Conservation (phyloP, 1,140 invertebrate species). For the Drosophila bifasciata region DNA sequence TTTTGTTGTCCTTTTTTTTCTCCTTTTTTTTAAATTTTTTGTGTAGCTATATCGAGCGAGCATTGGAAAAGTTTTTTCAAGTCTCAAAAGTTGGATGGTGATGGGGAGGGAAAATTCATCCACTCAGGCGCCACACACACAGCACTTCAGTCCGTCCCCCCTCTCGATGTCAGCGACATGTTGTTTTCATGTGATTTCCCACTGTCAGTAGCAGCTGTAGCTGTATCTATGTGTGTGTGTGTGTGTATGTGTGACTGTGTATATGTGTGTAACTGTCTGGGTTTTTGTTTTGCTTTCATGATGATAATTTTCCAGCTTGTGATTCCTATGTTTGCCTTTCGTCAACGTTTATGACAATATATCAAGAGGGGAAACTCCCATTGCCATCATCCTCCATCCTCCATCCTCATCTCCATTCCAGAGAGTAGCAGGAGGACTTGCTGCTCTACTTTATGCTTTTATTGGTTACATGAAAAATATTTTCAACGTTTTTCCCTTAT, state of each 20-base stretch:
- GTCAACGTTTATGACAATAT: slow-evolving; percentile 78
- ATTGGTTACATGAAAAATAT: slow-evolving; percentile 76
- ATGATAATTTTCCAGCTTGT: slow-evolving; percentile 70
- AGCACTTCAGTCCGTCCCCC: neutral
- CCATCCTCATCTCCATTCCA: slow-evolving; percentile 8
- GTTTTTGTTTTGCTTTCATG: slow-evolving; percentile 50
- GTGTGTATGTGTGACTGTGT: slow-evolving; percentile 11
- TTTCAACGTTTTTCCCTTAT: slow-evolving; percentile 43
- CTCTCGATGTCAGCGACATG: slow-evolving; percentile 68
- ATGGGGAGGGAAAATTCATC: slow-evolving; percentile 15
- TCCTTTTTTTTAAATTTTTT: neutral
- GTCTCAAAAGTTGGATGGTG: slow-evolving; percentile 33
- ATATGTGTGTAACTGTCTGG: slow-evolving; percentile 12
- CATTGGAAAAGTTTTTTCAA: slow-evolving; percentile 64
- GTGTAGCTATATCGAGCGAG: slow-evolving; percentile 40
- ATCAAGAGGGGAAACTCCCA: slow-evolving; percentile 49
- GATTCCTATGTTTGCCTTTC: slow-evolving; percentile 78
- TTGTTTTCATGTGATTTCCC: slow-evolving; percentile 78
- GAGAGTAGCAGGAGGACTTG: slow-evolving; percentile 16
- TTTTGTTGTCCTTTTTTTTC: slow-evolving; percentile 46
- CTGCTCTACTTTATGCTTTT: slow-evolving; percentile 71
- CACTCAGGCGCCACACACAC: neutral
- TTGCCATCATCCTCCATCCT: neutral
- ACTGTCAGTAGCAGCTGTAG: slow-evolving; percentile 57
- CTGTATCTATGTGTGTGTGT: neutral